Percentiles rank a stretch among this genome's conserved stretches.
These are phyloP conservation scores for Semicossyphus pulcher DNA, from an alignment of 2,113 vertebrate genomes.

Conservation along the genomic window DNA sequence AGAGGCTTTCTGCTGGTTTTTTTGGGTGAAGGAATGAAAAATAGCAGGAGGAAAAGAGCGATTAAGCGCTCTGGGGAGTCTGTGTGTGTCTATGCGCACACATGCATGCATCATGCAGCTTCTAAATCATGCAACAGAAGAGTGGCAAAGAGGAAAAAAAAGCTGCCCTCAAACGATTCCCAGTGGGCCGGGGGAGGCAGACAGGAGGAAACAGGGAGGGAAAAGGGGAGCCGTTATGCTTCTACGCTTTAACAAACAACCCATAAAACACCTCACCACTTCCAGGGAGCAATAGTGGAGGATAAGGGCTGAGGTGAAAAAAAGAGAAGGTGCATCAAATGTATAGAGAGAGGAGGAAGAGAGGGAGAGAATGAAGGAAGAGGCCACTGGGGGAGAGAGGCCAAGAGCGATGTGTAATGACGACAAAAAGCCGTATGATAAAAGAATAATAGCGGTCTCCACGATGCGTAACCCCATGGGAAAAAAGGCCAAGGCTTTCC, in stretches of 20 bases:
- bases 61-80: constrained; percentile 53
- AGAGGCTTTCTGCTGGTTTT: constrained; percentile 33
- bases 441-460: constrained; percentile 54
- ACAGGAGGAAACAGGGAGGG: constrained; percentile 30
- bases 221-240: constrained; percentile 24
- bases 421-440: constrained; percentile 59
- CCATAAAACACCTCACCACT: constrained; percentile 56
- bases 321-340: constrained; percentile 1
- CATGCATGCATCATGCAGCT: constrained; percentile 27
- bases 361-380: constrained; percentile 32
- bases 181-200: constrained; percentile 25
- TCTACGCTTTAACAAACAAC: constrained; percentile 69
- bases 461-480: constrained; percentile 23
- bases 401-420: constrained; percentile 48
- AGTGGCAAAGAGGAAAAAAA: constrained; percentile 53
- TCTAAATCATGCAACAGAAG: constrained; percentile 74
- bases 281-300: constrained; percentile 22
- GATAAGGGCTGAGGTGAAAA: not conserved
- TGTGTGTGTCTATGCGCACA: constrained; percentile 29
- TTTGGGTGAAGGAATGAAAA: constrained; percentile 50
- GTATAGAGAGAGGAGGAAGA: constrained; percentile 1
- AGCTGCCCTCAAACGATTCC: constrained; percentile 58
- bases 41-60: constrained; percentile 44
- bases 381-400: constrained; percentile 22
- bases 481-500: constrained; percentile 1